These are phyloP conservation scores for Platerodrilus igneus DNA, from an alignment of 2,888 invertebrate genomes.

Conservation along the genomic window DNA sequence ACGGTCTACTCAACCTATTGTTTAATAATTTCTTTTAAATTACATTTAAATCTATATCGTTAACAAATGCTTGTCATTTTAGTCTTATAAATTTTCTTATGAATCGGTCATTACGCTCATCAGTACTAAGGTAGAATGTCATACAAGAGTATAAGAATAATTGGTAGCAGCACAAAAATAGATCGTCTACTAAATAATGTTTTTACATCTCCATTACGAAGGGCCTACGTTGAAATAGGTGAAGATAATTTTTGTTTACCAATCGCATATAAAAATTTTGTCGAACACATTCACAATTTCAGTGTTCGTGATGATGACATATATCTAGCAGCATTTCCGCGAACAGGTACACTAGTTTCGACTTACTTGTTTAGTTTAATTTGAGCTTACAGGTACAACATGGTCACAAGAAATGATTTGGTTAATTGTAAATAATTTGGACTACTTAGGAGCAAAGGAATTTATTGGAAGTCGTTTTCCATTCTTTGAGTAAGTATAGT, in stretches of 20 bases:
- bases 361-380: too few species aligned
- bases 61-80: too few species aligned
- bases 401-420: slow-evolving; percentile 5
- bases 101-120: too few species aligned
- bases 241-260: slow-evolving; percentile 8
- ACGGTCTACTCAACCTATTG: too few species aligned
- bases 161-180: neutral
- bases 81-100: too few species aligned
- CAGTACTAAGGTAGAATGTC: too few species aligned
- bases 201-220: neutral
- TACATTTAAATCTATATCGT: too few species aligned
- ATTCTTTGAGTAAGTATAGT: slow-evolving; percentile 2
- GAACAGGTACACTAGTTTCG: slow-evolving; percentile 7
- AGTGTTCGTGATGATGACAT: slow-evolving; percentile 4
- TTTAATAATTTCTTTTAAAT: too few species aligned
- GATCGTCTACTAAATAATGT: neutral
- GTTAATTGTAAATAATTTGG: slow-evolving; percentile 1
- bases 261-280: slow-evolving; percentile 1
- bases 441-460: slow-evolving; percentile 1
- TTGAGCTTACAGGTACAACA: slow-evolving; percentile 26
- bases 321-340: neutral
- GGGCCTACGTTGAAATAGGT: slow-evolving; percentile 5
- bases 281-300: slow-evolving; percentile 5
- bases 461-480: slow-evolving; percentile 55
- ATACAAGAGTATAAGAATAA: too few species aligned